Evolutionary conservation across 2,113 vertebrate genomes (phyloP).

Genomic region (Onychostoma macrolepis): DNA sequence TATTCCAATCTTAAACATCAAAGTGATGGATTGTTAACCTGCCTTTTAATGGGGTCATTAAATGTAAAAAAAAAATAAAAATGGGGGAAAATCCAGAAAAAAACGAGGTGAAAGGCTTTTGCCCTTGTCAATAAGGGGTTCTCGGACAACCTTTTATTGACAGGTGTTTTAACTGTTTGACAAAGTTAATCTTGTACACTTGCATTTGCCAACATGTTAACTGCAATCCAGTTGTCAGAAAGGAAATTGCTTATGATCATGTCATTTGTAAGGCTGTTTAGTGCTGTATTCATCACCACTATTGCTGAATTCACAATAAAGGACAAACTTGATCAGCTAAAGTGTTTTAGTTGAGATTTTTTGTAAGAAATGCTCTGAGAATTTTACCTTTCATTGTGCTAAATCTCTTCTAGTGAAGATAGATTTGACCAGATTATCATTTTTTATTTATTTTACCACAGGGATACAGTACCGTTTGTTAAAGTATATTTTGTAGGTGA

Average conservation of each 20-base stretch:
- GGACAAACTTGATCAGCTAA: constrained; percentile 69
- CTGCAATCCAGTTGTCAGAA: constrained; percentile 52
- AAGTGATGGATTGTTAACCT: constrained; percentile 34
- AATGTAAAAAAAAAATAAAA: not conserved
- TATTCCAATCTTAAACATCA: constrained; percentile 4
- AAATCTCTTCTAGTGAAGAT: not conserved
- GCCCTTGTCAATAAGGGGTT: constrained; percentile 53
- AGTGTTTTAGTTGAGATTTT: not conserved
- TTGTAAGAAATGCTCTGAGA: not conserved
- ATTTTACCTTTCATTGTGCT: not conserved
- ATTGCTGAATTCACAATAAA: constrained; percentile 80
- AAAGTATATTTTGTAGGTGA: too few species aligned
- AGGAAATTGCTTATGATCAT: constrained; percentile 61
- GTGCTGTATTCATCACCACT: constrained; percentile 67
- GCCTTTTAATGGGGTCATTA: constrained; percentile 40
- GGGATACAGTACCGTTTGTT: too few species aligned
- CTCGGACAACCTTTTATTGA: constrained; percentile 42
- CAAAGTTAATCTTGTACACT: constrained; percentile 17
- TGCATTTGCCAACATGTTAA: constrained; percentile 41
- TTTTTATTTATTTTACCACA: too few species aligned
- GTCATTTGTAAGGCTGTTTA: constrained; percentile 63
- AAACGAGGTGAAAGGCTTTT: constrained; percentile 40
- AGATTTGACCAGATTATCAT: too few species aligned
- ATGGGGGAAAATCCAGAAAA: not conserved
- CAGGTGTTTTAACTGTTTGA: constrained; percentile 52